Evolutionary conservation across 1,140 invertebrate genomes (phyloP), one percentile per base, ranked within the genome.

Genomic region (Drosophila setifemur): DNA sequence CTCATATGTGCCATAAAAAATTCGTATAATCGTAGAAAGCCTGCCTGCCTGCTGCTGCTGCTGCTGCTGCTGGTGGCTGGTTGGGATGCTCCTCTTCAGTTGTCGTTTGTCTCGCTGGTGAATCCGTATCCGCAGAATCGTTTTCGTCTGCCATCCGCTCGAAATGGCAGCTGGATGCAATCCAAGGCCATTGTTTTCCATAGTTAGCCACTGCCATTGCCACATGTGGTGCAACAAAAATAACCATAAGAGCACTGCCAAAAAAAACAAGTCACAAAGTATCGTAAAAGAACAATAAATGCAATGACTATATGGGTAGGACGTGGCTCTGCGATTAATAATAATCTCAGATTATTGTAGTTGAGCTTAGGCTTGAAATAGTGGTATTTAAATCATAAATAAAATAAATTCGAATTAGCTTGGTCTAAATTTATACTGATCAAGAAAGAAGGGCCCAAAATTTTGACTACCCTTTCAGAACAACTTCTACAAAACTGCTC

Each of bases 1-100:
- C 79, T 85, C 79, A 79, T 79, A 85, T 85, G 79, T 85, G 74
- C 74, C 75, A 85, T 85, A 85, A 85, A 83, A 72, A 85, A 67
- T 74, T 74, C 70, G 60, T 61, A 83, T 85, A 85, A 86, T 79
- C 81, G 81, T 58, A 69, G 61, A 49, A 48, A 40, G 57, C 37
- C 53, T 58, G 49, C 19, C n/a, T n/a, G n/a, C n/a, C n/a, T 33
- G 16, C 52, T 31, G 33, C 40, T 33, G 26, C 14, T 50, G 18
- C 6, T n/a, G n/a, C 21, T 67, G 43, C 54, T 33, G 45, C 14
- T 63, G n/a, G n/a, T n/a, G n/a, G n/a, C n/a, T n/a, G n/a, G n/a
- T n/a, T n/a, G n/a, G n/a, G n/a, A n/a, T n/a, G n/a, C 50, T 55
- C 43, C 67, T 12, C 26, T 12, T 43, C 54, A 47, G 45, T 31